Evolutionary conservation across 2,113 vertebrate genomes (phyloP), one percentile per base, ranked within the genome.

Genomic region (Anser brachyrhynchus): DNA sequence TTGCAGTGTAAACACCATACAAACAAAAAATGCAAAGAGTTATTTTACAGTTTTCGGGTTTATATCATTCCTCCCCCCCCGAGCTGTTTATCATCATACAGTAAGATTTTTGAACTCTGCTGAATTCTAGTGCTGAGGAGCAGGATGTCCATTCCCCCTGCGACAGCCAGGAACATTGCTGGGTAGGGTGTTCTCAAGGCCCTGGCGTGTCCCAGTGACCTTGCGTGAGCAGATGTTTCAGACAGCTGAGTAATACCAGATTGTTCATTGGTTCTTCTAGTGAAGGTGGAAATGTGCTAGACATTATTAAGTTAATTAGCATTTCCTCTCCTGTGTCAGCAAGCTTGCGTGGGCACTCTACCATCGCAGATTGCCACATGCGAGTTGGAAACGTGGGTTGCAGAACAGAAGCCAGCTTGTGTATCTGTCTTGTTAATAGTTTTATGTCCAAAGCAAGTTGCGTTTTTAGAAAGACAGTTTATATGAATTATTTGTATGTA

Each of bases 91-190:
- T 76, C 49, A 6, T 89, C 66, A 15, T 49, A 51, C 54, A 9
- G 31, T 25, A 4, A 51, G 51, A 20, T 54, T 80, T 73, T 54
- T 25, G 49, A 21, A 33, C 26, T 1, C 0, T 10, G 9, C 8
- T 13, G 44, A 44, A 29, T 46, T 51, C 13, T 43, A 9, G 51
- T 4, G 13, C 35, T 55, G 0, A 0, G 22, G n/a, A 66, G 79
- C 5, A 3, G 46, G 39, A 1, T 41, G 21, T 41, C 39, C 5
- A 1, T 31, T 64, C 35, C 74, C 46, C 5, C 2, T 6, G 28
- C 2, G 3, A 4, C 49, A 39, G 44, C 46, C 2, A 0, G 44
- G 37, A 0, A 0, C 46, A 33, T 25, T 39, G 44, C 51, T 0
- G 0, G 31, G 11, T 35, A 1, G 1, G 16, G 13, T 51, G 35